phyloP scores from a whole-genome alignment of 1,140 invertebrate species.

The Lasioglossum albipes region DNA sequence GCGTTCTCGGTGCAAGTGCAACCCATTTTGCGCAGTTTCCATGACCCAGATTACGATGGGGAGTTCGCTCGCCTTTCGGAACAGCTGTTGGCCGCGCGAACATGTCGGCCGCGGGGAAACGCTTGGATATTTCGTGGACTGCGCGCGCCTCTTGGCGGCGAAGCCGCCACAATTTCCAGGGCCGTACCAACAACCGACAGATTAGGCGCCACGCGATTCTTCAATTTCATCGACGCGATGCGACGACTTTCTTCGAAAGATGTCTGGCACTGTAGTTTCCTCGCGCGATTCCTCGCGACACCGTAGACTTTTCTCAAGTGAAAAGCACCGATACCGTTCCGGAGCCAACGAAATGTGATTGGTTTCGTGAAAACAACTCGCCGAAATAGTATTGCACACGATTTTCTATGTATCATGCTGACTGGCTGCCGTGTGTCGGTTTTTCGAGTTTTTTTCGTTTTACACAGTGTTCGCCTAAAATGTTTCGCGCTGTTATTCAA shows the following conservation, averaged over 20 bases:
- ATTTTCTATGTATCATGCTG: constrained; percentile 25
- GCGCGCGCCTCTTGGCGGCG: constrained; percentile 77
- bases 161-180: constrained; percentile 74
- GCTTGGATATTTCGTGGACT: constrained; percentile 72
- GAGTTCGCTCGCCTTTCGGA: constrained; percentile 78
- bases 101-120: constrained; percentile 74
- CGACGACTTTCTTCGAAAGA: constrained; percentile 12
- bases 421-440: constrained; percentile 4
- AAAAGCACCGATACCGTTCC: background rate
- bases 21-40: constrained; percentile 77
- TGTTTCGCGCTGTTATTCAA: background rate
- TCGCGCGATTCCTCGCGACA: background rate
- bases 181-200: constrained; percentile 55
- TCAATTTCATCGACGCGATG: constrained; percentile 28
- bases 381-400: background rate
- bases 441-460: background rate
- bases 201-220: constrained; percentile 19
- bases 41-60: constrained; percentile 79
- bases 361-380: background rate
- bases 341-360: constrained; percentile 12
- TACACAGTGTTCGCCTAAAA: background rate
- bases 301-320: background rate
- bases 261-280: background rate
- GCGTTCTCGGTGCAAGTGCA: constrained; percentile 49
- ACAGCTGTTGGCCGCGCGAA: constrained; percentile 78